Percentiles rank a stretch among this genome's conserved stretches.
Evolutionary conservation across 2,888 invertebrate genomes (phyloP).

Genomic region (Volucella inflata): DNA sequence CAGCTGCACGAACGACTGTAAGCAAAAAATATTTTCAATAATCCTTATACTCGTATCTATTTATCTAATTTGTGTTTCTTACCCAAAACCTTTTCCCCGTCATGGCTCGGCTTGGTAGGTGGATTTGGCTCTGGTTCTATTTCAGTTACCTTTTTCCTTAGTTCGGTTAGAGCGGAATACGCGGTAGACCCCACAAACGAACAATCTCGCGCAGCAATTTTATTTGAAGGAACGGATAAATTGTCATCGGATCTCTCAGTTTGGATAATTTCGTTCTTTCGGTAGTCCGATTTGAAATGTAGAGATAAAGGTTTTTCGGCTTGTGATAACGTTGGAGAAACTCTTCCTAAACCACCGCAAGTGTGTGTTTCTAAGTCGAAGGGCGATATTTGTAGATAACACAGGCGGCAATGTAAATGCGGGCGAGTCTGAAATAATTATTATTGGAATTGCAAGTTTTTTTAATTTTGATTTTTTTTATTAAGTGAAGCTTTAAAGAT

Average conservation of each 20-base stretch:
- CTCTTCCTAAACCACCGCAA: slow-evolving; percentile 10
- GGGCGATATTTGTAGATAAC: slow-evolving; percentile 67
- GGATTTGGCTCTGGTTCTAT: slow-evolving; percentile 50
- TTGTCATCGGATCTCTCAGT: slow-evolving; percentile 30
- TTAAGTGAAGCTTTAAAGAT: too few species aligned
- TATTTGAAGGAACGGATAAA: slow-evolving; percentile 5
- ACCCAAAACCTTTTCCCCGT: slow-evolving; percentile 79
- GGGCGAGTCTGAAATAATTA: slow-evolving; percentile 52
- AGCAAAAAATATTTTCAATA: neutral
- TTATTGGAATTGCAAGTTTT: neutral
- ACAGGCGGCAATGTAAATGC: slow-evolving; percentile 66
- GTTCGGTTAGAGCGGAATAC: slow-evolving; percentile 49
- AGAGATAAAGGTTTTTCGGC: slow-evolving; percentile 9
- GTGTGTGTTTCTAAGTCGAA: slow-evolving; percentile 63
- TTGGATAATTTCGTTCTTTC: slow-evolving; percentile 8
- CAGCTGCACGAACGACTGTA: slow-evolving; percentile 82
- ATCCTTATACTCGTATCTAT: neutral
- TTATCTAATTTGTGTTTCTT: slow-evolving; percentile 13
- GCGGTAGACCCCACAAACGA: slow-evolving; percentile 39
- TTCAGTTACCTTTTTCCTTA: slow-evolving; percentile 54
- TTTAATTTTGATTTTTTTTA: too few species aligned
- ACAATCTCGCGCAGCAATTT: neutral
- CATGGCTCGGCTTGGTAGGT: slow-evolving; percentile 33
- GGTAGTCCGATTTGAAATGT: neutral
- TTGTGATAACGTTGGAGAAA: neutral